A percentile compares a stretch with the other conserved stretches of the same genome.
Conservation (phyloP, 2,888 invertebrate species). For the Limnephilus auricula region DNA sequence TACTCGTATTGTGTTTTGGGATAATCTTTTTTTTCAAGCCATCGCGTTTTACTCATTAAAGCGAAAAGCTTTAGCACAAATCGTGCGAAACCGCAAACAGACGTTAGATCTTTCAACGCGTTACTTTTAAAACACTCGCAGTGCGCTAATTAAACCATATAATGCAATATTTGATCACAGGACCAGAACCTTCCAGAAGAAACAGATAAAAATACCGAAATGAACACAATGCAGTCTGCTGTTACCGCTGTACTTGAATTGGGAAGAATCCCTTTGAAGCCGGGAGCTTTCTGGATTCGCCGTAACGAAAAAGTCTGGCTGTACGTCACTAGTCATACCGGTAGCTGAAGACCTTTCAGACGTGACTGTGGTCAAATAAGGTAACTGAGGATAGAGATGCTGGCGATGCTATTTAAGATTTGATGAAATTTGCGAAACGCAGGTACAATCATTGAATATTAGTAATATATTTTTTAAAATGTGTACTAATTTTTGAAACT, state of each 20-base stretch:
- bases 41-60: not conserved
- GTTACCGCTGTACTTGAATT: not conserved
- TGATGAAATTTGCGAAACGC: not conserved
- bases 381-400: not conserved
- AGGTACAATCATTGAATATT: not conserved
- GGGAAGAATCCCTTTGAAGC: conserved; percentile 12
- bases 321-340: not conserved
- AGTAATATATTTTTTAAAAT: too few relatives aligned
- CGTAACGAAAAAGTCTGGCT: not conserved
- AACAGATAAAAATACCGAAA: not conserved
- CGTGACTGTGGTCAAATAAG: conserved; percentile 3
- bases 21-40: not conserved
- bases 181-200: not conserved
- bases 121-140: not conserved
- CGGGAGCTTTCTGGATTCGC: not conserved
- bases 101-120: not conserved
- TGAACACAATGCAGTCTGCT: conserved; percentile 1
- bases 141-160: not conserved
- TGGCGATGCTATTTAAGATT: not conserved
- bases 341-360: not conserved
- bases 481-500: too few relatives aligned
- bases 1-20: not conserved
- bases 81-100: not conserved
- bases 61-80: not conserved
- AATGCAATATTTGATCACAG: not conserved